Conservation (phyloP, 2,888 invertebrate genomes). For the Rutpela maculata region DNA sequence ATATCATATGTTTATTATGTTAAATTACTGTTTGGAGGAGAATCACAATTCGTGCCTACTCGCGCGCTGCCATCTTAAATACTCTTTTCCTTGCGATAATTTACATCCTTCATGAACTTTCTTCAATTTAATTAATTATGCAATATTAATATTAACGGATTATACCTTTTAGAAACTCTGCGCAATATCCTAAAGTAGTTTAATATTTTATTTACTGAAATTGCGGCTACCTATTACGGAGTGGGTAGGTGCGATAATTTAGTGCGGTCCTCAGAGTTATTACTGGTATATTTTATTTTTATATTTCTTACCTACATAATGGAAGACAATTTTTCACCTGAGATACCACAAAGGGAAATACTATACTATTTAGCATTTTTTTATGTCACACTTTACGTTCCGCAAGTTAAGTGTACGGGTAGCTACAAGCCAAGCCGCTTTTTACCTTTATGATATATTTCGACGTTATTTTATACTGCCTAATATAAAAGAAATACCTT, state of each 20-base stretch:
- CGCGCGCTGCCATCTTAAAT: too few relatives aligned
- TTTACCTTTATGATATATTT: background rate
- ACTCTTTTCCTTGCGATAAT: too few relatives aligned
- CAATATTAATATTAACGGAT: too few relatives aligned
- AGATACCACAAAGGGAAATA: background rate
- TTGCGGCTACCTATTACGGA: background rate
- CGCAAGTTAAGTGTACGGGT: background rate
- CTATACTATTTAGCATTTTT: background rate
- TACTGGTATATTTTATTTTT: conserved; percentile 7
- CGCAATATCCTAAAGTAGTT: background rate
- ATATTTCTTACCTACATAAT: background rate
- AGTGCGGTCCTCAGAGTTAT: background rate
- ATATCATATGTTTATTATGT: too few relatives aligned
- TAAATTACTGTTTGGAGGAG: too few relatives aligned
- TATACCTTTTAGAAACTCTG: too few relatives aligned
- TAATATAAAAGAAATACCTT: background rate
- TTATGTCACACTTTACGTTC: background rate
- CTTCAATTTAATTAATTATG: too few relatives aligned
- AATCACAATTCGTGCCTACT: too few relatives aligned
- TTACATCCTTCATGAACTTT: too few relatives aligned
- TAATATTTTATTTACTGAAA: background rate
- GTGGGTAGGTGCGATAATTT: background rate
- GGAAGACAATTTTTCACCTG: conserved; percentile 7
- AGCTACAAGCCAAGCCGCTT: background rate
- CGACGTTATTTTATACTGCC: background rate